Evolutionary conservation across 2,113 vertebrate genomes (phyloP).

Genomic region (Campylomormyrus tamandua): DNA sequence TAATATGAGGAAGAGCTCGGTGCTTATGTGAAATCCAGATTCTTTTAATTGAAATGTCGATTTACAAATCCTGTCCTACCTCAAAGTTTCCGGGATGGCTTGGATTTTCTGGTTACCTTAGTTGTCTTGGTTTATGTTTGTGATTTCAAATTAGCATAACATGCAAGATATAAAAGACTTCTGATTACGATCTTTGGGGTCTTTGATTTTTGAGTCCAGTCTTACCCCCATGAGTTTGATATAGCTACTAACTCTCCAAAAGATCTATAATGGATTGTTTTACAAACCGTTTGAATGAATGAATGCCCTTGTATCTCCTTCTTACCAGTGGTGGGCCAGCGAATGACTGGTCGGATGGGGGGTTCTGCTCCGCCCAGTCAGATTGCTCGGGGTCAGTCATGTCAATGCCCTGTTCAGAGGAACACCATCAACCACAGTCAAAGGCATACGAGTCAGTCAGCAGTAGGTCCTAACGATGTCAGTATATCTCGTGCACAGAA

Average conservation of each 20-base stretch:
- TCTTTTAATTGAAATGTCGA: not conserved
- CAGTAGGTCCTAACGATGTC: not conserved
- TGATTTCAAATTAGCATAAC: not conserved
- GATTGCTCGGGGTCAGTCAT: not conserved
- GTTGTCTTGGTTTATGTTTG: not conserved
- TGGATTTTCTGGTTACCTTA: not conserved
- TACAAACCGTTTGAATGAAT: not conserved
- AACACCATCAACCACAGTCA: not conserved
- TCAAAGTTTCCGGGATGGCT: not conserved
- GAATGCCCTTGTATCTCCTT: not conserved
- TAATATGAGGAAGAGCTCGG: not conserved
- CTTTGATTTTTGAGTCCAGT: not conserved
- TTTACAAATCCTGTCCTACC: not conserved
- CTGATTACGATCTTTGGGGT: not conserved
- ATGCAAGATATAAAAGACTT: not conserved
- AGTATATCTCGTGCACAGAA: not conserved
- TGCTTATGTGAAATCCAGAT: not conserved
- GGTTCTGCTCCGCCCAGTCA: not conserved
- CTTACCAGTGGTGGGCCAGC: conserved; percentile 22
- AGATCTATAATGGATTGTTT: not conserved
- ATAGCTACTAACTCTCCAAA: not conserved
- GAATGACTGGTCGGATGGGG: not conserved
- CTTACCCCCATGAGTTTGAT: not conserved
- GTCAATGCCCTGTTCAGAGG: conserved; percentile 9
- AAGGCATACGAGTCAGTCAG: not conserved